Percentiles rank a stretch among this genome's conserved stretches.
These are phyloP conservation scores for Oryzias melastigma DNA, from an alignment of 2,113 vertebrate genomes.

Conservation along the genomic window DNA sequence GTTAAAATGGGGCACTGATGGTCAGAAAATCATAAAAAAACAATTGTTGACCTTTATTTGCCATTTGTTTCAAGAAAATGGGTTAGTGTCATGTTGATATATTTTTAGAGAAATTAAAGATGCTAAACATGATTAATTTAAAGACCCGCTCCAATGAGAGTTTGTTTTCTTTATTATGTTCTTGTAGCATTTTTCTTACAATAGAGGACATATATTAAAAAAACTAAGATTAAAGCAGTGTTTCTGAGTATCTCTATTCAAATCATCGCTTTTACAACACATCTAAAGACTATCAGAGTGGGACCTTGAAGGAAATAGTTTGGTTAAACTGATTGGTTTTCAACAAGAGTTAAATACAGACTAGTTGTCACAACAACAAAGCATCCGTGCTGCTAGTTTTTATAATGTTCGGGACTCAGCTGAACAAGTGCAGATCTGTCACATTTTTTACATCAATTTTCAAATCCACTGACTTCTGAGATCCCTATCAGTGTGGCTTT, in stretches of 20 bases:
- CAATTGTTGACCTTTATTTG: neutral
- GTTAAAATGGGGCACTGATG: neutral
- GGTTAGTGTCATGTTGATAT: neutral
- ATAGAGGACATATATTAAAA: too few relatives aligned
- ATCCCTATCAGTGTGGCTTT: too few relatives aligned
- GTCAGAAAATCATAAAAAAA: neutral
- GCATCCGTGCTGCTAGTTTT: neutral
- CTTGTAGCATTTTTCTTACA: too few relatives aligned
- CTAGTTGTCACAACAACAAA: neutral
- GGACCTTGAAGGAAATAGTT: conserved; percentile 6
- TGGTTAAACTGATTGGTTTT: neutral
- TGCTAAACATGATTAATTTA: neutral
- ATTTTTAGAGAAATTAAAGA: conserved; percentile 6
- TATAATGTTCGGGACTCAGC: neutral
- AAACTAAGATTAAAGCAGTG: too few relatives aligned
- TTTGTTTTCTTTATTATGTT: too few relatives aligned
- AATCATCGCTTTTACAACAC: too few relatives aligned
- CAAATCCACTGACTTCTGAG: too few relatives aligned
- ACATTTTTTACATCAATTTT: too few relatives aligned
- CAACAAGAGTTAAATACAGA: neutral
- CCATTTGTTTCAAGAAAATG: neutral
- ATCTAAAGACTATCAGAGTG: too few relatives aligned
- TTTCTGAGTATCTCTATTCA: too few relatives aligned
- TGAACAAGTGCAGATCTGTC: too few relatives aligned
- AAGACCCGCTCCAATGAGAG: too few relatives aligned